Conservation (phyloP, 2,113 vertebrate species). For the Morphnarchus princeps region DNA sequence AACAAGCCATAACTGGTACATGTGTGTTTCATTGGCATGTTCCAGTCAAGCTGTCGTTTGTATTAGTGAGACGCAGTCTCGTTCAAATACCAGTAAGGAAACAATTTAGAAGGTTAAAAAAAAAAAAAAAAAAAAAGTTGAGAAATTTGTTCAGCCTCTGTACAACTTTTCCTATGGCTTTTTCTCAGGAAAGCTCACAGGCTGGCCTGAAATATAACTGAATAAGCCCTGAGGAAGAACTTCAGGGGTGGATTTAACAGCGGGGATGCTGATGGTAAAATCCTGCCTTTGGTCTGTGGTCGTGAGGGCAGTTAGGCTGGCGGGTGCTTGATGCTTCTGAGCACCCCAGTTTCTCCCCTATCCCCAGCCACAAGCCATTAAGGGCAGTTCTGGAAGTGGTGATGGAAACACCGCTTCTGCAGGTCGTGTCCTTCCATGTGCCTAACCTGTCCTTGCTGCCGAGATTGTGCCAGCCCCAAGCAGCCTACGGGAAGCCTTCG, state of each 20-base stretch:
- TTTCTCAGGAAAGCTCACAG: background rate
- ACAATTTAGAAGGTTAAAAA: background rate
- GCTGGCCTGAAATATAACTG: background rate
- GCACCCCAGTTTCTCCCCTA: background rate
- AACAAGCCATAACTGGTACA: background rate
- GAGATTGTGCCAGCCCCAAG: background rate
- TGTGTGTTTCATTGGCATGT: background rate
- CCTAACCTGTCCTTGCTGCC: no score
- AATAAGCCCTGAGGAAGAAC: background rate
- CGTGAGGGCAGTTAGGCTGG: background rate
- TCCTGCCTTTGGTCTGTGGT: background rate
- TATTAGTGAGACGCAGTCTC: background rate
- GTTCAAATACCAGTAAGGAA: background rate
- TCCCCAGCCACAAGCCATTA: background rate
- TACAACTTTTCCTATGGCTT: background rate
- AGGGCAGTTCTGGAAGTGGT: background rate
- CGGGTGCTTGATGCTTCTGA: background rate
- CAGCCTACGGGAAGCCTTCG: background rate
- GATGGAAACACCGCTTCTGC: background rate
- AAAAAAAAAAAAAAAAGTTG: background rate
- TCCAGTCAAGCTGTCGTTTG: background rate
- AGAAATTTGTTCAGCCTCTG: background rate
- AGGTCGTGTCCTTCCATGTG: accelerated
- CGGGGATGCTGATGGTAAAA: background rate
- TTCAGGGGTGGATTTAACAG: background rate